Conservation (phyloP, 2,888 invertebrate species). For the Acanthococcus lagerstroemiae region DNA sequence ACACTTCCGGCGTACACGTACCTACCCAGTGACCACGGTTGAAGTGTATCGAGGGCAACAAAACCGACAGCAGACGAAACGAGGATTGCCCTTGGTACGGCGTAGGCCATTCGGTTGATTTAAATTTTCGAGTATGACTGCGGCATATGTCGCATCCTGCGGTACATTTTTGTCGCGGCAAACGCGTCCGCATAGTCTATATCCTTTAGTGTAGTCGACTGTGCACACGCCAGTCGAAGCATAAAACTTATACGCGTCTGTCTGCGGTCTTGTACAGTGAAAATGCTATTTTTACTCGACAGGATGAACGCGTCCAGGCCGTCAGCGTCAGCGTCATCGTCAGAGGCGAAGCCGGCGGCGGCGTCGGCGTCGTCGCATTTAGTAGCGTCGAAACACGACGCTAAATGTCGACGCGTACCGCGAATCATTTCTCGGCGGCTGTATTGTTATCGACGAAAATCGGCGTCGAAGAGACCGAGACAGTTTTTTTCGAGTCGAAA, state of each 20-base stretch:
- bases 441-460: constrained; percentile 7
- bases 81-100: too few relatives aligned
- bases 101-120: too few relatives aligned
- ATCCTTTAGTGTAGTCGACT: too few relatives aligned
- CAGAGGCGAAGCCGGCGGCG: too few relatives aligned
- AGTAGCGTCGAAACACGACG: constrained; percentile 17
- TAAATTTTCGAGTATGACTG: too few relatives aligned
- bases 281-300: constrained; percentile 21
- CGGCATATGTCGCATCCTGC: too few relatives aligned
- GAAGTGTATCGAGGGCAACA: too few relatives aligned
- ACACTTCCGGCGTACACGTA: too few relatives aligned
- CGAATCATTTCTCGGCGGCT: constrained; percentile 16
- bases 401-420: constrained; percentile 26
- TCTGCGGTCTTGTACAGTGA: not conserved
- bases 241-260: not conserved
- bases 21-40: too few relatives aligned
- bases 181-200: too few relatives aligned
- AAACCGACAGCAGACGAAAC: too few relatives aligned
- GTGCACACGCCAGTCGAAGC: not conserved
- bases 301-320: constrained; percentile 21
- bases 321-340: constrained; percentile 10
- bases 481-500: not conserved
- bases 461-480: not conserved
- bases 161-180: too few relatives aligned
- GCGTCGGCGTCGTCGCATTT: constrained; percentile 21